These are phyloP conservation scores for Bradypodion pumilum DNA, from an alignment of 2,797 vertebrate species.

Conservation along the genomic window DNA sequence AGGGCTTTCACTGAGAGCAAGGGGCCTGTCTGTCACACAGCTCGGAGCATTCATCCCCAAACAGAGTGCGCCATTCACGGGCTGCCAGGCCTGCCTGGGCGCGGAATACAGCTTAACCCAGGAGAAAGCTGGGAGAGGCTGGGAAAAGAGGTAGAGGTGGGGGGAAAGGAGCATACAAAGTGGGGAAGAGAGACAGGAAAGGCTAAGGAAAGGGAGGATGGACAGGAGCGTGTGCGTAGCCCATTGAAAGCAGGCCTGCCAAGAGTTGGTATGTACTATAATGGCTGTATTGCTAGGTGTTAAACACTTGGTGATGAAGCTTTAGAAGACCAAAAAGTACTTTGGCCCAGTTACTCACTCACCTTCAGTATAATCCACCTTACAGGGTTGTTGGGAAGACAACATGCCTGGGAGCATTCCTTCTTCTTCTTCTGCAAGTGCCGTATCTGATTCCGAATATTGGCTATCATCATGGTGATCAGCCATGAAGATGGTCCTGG, in stretches of 20 bases:
- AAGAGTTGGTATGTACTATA: background rate
- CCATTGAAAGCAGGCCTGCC: background rate
- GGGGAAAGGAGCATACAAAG: background rate
- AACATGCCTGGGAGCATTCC: background rate
- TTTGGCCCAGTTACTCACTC: background rate
- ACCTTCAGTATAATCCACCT: background rate
- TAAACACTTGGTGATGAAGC: background rate
- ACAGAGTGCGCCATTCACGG: constrained; percentile 78
- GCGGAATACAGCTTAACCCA: constrained; percentile 59
- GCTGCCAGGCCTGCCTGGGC: constrained; percentile 45
- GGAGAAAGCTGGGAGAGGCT: constrained; percentile 13
- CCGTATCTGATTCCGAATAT: too few relatives aligned
- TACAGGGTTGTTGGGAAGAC: background rate
- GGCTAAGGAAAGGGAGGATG: background rate
- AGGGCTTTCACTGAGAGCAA: constrained; percentile 69
- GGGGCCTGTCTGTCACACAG: constrained; percentile 68
- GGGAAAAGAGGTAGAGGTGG: constrained; percentile 13
- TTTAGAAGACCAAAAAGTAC: too few relatives aligned
- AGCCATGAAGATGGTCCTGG: too few relatives aligned
- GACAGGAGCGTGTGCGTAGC: background rate
- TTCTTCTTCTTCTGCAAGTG: background rate
- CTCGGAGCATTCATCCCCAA: constrained; percentile 71
- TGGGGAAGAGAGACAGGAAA: background rate
- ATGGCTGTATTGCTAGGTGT: background rate
- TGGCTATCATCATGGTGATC: too few relatives aligned